phyloP scores from a whole-genome alignment of 1,140 invertebrate genomes.

The Micrasema longulum region DNA sequence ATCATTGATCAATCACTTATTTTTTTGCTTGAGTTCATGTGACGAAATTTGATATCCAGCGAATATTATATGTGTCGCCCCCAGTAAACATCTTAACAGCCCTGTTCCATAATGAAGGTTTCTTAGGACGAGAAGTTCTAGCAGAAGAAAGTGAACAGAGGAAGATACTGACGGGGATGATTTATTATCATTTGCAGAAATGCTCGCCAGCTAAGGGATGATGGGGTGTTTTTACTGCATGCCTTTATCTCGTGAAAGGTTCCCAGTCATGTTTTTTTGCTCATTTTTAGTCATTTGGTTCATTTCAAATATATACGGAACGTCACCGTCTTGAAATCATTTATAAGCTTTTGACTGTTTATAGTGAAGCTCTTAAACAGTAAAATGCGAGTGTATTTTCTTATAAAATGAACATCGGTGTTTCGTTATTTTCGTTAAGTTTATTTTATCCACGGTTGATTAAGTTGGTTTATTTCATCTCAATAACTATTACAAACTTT shows the following conservation, averaged over 20 bases:
- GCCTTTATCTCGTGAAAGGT: constrained; percentile 32
- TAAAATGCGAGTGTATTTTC: too few species aligned
- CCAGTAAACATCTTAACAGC: constrained; percentile 18
- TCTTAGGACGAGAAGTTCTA: background rate
- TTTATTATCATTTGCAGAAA: constrained; percentile 50
- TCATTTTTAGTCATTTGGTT: constrained; percentile 20
- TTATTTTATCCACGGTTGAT: too few species aligned
- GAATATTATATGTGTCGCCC: background rate
- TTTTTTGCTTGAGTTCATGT: background rate
- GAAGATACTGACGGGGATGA: constrained; percentile 45
- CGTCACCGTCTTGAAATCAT: too few species aligned
- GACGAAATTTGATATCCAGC: background rate
- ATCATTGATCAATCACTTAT: too few species aligned
- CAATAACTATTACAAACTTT: too few species aligned
- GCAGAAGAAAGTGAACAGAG: constrained; percentile 33
- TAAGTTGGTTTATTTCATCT: too few species aligned
- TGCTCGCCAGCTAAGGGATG: constrained; percentile 15
- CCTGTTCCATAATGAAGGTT: constrained; percentile 24
- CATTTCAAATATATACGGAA: too few species aligned
- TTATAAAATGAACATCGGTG: too few species aligned
- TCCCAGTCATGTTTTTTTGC: constrained; percentile 23
- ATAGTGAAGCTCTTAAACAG: too few species aligned
- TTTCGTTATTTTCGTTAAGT: too few species aligned
- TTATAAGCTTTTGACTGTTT: too few species aligned
- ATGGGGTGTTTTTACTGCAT: constrained; percentile 28